phyloP scores from a whole-genome alignment of 2,888 invertebrate species.

The Tipula vernalis region DNA sequence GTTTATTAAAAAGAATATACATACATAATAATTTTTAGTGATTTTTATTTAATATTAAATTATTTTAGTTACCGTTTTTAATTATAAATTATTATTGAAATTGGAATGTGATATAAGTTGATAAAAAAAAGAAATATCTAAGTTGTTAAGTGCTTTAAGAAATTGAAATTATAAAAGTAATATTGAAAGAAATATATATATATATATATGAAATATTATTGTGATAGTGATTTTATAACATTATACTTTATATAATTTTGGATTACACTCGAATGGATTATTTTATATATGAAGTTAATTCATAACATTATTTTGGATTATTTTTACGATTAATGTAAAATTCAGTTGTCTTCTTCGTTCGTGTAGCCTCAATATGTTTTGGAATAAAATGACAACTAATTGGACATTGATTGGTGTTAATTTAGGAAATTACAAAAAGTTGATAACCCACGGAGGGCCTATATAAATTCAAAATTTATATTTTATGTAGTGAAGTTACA shows the following conservation, averaged over 20 bases:
- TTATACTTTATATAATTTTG: neutral
- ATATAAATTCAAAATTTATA: neutral
- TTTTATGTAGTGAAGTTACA: neutral
- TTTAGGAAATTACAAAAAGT: neutral
- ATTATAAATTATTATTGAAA: neutral
- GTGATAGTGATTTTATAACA: constrained; percentile 5
- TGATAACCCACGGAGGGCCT: constrained; percentile 8
- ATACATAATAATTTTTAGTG: neutral
- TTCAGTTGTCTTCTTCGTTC: neutral
- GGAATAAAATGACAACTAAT: neutral
- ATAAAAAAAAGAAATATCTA: neutral
- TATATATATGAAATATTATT: neutral
- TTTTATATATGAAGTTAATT: neutral
- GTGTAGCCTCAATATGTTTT: constrained; percentile 7
- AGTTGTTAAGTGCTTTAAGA: constrained; percentile 6
- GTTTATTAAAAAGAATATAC: neutral
- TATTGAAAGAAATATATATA: neutral
- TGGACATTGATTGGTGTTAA: constrained; percentile 6
- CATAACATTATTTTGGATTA: neutral
- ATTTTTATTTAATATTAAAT: neutral
- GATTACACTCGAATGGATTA: neutral
- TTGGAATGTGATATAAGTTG: constrained; percentile 8
- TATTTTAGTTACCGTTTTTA: neutral
- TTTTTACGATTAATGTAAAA: neutral
- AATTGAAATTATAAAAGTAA: neutral